phyloP scores from a whole-genome alignment of 2,797 vertebrate genomes.

The Neosilurus mollespiculum region DNA sequence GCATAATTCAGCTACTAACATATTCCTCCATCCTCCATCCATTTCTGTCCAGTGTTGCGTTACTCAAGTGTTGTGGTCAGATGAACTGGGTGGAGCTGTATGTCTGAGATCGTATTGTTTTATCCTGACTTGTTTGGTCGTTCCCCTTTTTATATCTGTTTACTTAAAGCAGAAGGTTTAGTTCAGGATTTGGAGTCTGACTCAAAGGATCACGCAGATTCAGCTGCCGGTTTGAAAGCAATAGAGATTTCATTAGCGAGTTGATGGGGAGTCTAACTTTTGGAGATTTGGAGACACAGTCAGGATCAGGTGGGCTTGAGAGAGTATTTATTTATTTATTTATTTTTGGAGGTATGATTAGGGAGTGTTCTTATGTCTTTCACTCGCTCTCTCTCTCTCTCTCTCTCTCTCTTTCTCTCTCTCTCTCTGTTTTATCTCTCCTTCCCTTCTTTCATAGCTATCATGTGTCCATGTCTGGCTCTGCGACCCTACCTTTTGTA shows the following conservation, averaged over 20 bases:
- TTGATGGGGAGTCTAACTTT: not conserved
- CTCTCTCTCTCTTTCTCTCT: not conserved
- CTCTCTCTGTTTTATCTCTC: not conserved
- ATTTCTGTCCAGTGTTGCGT: slow-evolving; percentile 6
- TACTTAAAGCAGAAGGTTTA: not conserved
- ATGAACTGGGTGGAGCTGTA: slow-evolving; percentile 1
- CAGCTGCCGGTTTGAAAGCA: not conserved
- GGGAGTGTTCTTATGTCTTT: not conserved
- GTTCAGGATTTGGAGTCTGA: not conserved
- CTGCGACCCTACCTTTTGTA: slow-evolving; percentile 6
- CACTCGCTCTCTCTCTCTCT: not conserved
- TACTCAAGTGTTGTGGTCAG: slow-evolving; percentile 23
- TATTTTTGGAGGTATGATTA: no score
- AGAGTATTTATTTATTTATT: not conserved
- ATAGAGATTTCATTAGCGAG: not conserved
- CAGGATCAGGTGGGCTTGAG: slow-evolving; percentile 26
- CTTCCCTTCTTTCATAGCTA: not conserved
- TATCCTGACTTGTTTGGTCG: not conserved
- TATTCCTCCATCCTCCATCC: not conserved
- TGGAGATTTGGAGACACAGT: not conserved
- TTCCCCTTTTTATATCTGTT: slow-evolving; percentile 17
- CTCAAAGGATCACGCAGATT: not conserved
- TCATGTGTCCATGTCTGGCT: not conserved
- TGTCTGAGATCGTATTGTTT: slow-evolving; percentile 17
- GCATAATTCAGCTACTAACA: not conserved